Percentiles rank a stretch among this genome's conserved stretches.
These are phyloP conservation scores for Phodopus roborovskii DNA, from an alignment of 2,113 vertebrate species.

Conservation along the genomic window DNA sequence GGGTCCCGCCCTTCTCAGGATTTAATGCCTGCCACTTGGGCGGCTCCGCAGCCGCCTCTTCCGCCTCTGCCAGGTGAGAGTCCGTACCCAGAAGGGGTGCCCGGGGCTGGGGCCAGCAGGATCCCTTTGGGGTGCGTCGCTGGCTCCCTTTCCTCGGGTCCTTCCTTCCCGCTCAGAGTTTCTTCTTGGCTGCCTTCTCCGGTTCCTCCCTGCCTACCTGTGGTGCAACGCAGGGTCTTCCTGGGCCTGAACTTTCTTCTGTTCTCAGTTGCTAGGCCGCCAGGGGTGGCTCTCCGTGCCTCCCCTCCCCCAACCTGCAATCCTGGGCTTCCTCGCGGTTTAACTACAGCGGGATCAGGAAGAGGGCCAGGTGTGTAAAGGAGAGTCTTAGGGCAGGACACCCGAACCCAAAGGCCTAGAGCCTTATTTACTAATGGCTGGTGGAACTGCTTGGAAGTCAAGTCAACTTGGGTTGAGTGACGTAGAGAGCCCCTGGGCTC, in stretches of 20 bases:
- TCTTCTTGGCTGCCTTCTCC: background rate
- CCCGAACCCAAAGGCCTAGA: background rate
- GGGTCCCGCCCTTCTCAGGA: background rate
- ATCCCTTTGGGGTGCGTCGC: background rate
- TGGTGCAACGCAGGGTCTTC: background rate
- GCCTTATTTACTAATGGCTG: background rate
- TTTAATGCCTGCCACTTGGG: slow-evolving; percentile 43
- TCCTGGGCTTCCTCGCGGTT: background rate
- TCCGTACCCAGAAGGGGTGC: background rate
- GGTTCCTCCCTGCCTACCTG: background rate
- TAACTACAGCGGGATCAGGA: background rate
- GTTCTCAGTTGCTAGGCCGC: background rate
- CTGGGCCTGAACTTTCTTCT: background rate
- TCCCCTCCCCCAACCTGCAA: background rate
- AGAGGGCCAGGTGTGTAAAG: background rate
- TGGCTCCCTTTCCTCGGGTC: too few species aligned
- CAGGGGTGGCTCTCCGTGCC: background rate
- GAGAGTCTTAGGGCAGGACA: background rate
- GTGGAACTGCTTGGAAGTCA: background rate
- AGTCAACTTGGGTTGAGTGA: background rate
- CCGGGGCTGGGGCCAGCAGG: background rate
- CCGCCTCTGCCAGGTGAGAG: slow-evolving; percentile 75
- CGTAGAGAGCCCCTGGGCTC: background rate
- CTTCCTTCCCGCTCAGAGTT: background rate
- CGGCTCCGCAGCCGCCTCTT: slow-evolving; percentile 47